These are phyloP conservation scores for Himantopus leucocephalus DNA, from an alignment of 2,113 vertebrate species.

Conservation along the genomic window DNA sequence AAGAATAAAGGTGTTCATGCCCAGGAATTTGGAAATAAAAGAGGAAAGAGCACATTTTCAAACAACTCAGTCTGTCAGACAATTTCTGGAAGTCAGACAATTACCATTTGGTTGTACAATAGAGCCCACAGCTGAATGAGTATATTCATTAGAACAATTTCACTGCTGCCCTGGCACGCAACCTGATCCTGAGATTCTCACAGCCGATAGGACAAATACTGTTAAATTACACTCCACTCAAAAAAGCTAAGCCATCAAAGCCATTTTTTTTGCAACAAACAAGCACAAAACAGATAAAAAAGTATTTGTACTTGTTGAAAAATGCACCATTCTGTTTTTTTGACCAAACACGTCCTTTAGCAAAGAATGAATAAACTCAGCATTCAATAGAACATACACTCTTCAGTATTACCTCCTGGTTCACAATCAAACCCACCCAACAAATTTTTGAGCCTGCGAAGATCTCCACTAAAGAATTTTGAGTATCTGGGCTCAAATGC, in stretches of 20 bases:
- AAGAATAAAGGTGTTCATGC: not conserved
- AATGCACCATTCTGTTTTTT: not conserved
- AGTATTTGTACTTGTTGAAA: not conserved
- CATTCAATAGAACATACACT: not conserved
- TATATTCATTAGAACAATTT: slow-evolving; percentile 56
- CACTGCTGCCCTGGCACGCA: slow-evolving; percentile 3
- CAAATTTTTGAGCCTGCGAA: not conserved
- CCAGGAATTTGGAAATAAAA: slow-evolving; percentile 19
- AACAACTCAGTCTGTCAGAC: slow-evolving; percentile 5
- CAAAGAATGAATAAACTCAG: not conserved
- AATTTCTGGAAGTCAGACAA: slow-evolving; percentile 46
- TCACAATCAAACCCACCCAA: not conserved
- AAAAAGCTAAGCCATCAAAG: slow-evolving; percentile 11
- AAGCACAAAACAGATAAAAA: not conserved
- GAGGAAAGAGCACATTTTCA: slow-evolving; percentile 17
- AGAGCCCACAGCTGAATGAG: slow-evolving; percentile 43
- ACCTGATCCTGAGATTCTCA: slow-evolving; percentile 40
- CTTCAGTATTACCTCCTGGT: not conserved
- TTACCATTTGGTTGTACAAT: slow-evolving; percentile 48
- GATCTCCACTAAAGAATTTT: not conserved
- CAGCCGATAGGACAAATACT: slow-evolving; percentile 9
- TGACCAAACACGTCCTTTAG: not conserved
- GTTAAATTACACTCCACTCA: slow-evolving; percentile 32
- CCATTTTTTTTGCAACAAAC: not conserved
- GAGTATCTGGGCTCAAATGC: not conserved